A percentile compares a stretch with the other conserved stretches of the same genome.
These are phyloP conservation scores for Silvanus unidentatus DNA, from an alignment of 2,888 invertebrate species.

Conservation along the genomic window DNA sequence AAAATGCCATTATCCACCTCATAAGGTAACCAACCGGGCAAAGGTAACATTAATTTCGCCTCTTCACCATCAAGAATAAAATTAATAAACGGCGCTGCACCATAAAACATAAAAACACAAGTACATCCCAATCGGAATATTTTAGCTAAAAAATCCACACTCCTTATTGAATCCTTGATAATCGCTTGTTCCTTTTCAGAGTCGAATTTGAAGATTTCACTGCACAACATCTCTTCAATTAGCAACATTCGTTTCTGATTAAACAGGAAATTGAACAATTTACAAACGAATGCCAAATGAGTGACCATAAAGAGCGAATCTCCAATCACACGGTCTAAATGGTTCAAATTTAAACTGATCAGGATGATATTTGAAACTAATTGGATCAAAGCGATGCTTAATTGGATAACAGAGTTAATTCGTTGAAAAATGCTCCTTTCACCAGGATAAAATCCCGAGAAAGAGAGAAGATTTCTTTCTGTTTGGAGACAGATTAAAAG, in stretches of 20 bases:
- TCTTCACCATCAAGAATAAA: conserved; percentile 1
- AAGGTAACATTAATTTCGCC: conserved; percentile 4
- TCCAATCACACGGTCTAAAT: conserved; percentile 16
- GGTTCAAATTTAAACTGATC: conserved; percentile 10
- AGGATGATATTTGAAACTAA: neutral
- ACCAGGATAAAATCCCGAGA: conserved; percentile 13
- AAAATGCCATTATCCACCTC: conserved; percentile 3
- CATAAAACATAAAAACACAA: neutral
- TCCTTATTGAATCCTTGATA: neutral
- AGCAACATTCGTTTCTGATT: no score
- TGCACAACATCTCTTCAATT: no score
- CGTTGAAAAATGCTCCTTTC: neutral
- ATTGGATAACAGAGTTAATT: conserved; percentile 2
- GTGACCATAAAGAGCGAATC: conserved; percentile 20
- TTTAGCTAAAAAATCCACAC: neutral
- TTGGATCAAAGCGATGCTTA: neutral
- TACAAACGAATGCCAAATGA: conserved; percentile 19
- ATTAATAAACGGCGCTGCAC: conserved; percentile 9
- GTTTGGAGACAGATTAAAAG: neutral
- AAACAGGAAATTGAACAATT: conserved; percentile 16
- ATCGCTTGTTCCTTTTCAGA: no score
- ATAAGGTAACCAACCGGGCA: conserved; percentile 13
- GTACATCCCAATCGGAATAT: neutral
- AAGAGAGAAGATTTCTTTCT: conserved; percentile 9
- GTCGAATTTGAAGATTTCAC: no score